Evolutionary conservation across 2,797 vertebrate species (phyloP).

Genomic region (Schizopygopsis malacanthus): DNA sequence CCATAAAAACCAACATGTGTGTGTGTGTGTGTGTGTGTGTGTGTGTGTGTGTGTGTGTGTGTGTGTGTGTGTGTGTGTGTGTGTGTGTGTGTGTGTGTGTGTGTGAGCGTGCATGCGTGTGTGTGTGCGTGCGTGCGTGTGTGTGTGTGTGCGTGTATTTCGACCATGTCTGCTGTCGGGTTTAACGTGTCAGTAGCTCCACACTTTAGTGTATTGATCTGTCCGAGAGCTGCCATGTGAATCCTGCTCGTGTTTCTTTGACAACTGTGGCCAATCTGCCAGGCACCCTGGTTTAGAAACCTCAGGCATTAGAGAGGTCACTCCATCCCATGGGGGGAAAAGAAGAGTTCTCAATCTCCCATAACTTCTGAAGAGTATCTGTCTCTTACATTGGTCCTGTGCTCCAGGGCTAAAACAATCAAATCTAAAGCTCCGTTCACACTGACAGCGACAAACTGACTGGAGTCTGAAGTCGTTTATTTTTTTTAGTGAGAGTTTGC

Average conservation of each 20-base stretch:
- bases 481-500: not conserved
- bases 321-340: slow-evolving; percentile 51
- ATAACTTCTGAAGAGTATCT: slow-evolving; percentile 28
- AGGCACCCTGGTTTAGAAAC: slow-evolving; percentile 61
- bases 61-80: no score
- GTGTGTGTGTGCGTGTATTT: slow-evolving; percentile 30
- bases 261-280: slow-evolving; percentile 75
- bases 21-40: no score
- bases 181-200: slow-evolving; percentile 76
- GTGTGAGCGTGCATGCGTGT: slow-evolving; percentile 31
- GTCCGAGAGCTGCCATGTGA: slow-evolving; percentile 76
- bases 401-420: slow-evolving; percentile 37
- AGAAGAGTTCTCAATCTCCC: slow-evolving; percentile 48
- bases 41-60: no score
- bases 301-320: slow-evolving; percentile 62
- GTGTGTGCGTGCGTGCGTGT: slow-evolving; percentile 37
- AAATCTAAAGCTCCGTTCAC: not conserved
- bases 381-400: slow-evolving; percentile 14
- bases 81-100: not conserved
- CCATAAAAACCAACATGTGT: no score
- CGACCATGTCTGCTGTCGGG: slow-evolving; percentile 56
- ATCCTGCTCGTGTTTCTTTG: slow-evolving; percentile 80
- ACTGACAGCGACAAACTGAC: not conserved
- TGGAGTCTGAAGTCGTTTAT: not conserved
- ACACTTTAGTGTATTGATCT: slow-evolving; percentile 83